Evolutionary conservation across 2,888 invertebrate species (phyloP).

Genomic region (Arenicola marina): DNA sequence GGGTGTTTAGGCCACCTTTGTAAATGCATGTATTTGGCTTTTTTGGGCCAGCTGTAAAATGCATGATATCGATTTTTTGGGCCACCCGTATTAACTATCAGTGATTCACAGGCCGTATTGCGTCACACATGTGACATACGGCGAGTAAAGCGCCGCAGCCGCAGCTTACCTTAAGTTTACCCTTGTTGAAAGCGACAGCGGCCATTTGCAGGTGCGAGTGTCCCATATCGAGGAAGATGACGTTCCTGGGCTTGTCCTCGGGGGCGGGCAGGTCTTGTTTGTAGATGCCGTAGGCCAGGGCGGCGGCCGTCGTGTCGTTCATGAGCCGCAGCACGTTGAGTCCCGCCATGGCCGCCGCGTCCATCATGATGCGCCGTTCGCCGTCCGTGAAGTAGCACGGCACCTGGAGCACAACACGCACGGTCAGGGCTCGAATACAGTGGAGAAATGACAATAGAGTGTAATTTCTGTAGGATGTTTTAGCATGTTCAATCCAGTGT

Average conservation of each 20-base stretch:
- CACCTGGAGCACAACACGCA: constrained; percentile 63
- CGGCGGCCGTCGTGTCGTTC: constrained; percentile 97
- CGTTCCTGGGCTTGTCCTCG: constrained; percentile 83
- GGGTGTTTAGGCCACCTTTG: too few species aligned
- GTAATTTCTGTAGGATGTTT: too few species aligned
- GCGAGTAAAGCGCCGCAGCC: too few species aligned
- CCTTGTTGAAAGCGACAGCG: constrained; percentile 91
- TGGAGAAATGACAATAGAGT: too few species aligned
- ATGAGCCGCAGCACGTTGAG: constrained; percentile 91
- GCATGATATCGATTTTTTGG: too few species aligned
- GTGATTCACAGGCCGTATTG: too few species aligned
- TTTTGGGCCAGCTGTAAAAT: too few species aligned
- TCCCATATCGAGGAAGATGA: constrained; percentile 96
- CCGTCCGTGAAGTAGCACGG: constrained; percentile 95
- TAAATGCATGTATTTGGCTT: too few species aligned
- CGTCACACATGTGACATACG: too few species aligned
- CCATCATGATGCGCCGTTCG: constrained; percentile 87
- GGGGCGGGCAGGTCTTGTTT: constrained; percentile 91
- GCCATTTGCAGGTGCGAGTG: constrained; percentile 85
- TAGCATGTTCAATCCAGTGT: too few species aligned
- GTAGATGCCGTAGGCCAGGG: constrained; percentile 96
- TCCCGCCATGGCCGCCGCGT: constrained; percentile 90
- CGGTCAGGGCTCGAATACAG: too few species aligned
- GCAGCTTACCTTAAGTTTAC: constrained; percentile 75
- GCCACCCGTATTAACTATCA: too few species aligned